Base-by-base conservation (phyloP, 2,797 vertebrate genomes). In the Pelochelys cantorii region DNA sequence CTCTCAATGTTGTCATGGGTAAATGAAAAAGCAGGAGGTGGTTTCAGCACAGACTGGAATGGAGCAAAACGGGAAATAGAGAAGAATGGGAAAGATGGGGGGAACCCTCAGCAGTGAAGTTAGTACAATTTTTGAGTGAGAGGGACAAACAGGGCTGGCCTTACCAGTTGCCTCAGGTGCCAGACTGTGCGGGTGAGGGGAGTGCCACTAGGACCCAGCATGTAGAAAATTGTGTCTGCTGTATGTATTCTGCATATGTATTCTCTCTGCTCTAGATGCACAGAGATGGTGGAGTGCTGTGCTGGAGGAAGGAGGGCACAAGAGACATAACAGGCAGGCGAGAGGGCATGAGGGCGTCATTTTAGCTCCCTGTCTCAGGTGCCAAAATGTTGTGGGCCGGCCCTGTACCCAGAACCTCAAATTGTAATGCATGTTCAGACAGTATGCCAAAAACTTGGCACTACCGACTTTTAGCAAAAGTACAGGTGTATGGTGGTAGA, bases 61-160 rank as follows among this genome's bases (percentile, higher is more conserved):
- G 84, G 0, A 0, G 13, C 1, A 48, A 81, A 62, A 37, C 6
- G 83, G 81, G 55, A 90, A 13, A 42, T 52, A 25, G 59, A 83
- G 29, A 37, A 79, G 56, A 37, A 12, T 27, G 2, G 54, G 81
- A 87, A 71, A 53, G 83, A n/a, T n/a, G 74, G 75, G 77, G 11
- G 29, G 81, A 62, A 11, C 9, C 22, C 75, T 82, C 79, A 88
- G 48, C n/a, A 82, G 56, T 29, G 11, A 52, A 3, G 13, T 3
- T 59, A 34, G 29, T 7, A 52, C n/a, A 62, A 79, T 1, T 0
- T 74, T 27, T 71, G 17, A 53, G 9, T 74, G 81, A 83, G 84
- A 90, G 34, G 37, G 25, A 59, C 20, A 79, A 68, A 25, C 37
- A 83, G 1, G 3, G 18, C 55, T 84, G 13, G 14, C n/a, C n/a